A percentile compares a stretch with the other conserved stretches of the same genome.
Conservation (phyloP, 2,113 vertebrate species). For the Petaurus breviceps region DNA sequence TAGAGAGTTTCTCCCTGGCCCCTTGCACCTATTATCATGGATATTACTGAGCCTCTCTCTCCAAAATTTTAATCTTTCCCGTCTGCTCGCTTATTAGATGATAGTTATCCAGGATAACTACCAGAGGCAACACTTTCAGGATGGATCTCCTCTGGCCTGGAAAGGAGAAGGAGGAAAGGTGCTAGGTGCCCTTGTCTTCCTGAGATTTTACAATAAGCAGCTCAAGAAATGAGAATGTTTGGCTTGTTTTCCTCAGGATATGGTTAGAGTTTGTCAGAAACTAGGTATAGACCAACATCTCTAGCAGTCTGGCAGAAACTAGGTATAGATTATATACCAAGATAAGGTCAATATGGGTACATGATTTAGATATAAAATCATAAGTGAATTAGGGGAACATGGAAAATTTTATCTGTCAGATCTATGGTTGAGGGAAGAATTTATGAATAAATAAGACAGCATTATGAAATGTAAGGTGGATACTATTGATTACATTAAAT, state of each 20-base stretch:
- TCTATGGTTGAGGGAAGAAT: no score
- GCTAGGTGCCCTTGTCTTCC: background rate
- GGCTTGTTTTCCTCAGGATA: slow-evolving; percentile 34
- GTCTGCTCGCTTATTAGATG: background rate
- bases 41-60: background rate
- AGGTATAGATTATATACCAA: no score
- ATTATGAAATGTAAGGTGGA: no score
- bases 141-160: background rate
- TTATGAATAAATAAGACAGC: no score
- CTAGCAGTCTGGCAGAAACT: background rate
- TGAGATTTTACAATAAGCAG: slow-evolving; percentile 3
- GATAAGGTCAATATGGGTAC: no score
- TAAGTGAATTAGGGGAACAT: no score
- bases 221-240: slow-evolving; percentile 15
- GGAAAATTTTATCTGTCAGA: no score
- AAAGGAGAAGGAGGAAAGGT: background rate
- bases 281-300: no score
- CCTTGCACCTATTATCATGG: background rate
- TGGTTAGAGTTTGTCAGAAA: slow-evolving; percentile 1
- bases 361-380: no score
- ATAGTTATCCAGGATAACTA: background rate
- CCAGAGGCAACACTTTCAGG: background rate
- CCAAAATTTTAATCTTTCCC: background rate
- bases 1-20: background rate
- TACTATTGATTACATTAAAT: no score